Evolutionary conservation across 2,113 vertebrate genomes (phyloP).

Genomic region (Micromys minutus): DNA sequence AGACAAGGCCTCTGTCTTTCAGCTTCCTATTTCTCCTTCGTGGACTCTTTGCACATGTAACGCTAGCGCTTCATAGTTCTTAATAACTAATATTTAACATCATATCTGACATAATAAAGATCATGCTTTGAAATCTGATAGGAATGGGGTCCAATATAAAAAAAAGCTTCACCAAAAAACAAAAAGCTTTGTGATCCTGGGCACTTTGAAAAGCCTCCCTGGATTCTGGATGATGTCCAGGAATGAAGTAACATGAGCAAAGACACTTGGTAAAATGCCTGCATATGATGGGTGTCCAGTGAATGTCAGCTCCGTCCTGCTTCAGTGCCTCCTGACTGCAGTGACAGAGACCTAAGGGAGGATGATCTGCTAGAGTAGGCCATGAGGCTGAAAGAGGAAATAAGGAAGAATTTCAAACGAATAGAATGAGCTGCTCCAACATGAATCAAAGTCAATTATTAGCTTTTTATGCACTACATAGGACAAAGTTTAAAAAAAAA

Average conservation of each 20-base stretch:
- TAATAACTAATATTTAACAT: not conserved
- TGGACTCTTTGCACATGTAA: not conserved
- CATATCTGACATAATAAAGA: slow-evolving; percentile 13
- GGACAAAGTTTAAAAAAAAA: not conserved
- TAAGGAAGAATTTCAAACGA: slow-evolving; percentile 8
- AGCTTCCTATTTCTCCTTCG: not conserved
- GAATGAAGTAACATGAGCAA: slow-evolving; percentile 27
- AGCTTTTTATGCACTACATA: not conserved
- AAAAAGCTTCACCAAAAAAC: too few species aligned
- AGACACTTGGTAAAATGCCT: slow-evolving; percentile 1
- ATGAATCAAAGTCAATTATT: slow-evolving; percentile 25
- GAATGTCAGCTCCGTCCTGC: slow-evolving; percentile 9
- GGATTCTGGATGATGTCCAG: not conserved
- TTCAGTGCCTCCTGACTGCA: not conserved
- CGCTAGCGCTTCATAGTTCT: not conserved
- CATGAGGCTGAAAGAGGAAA: not conserved
- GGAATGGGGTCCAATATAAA: not conserved
- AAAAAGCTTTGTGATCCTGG: slow-evolving; percentile 11
- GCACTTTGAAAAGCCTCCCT: slow-evolving; percentile 1
- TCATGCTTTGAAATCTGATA: slow-evolving; percentile 52
- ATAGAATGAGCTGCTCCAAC: not conserved
- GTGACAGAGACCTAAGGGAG: not conserved
- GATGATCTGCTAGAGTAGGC: not conserved
- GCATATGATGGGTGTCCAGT: not conserved
- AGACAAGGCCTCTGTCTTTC: not conserved